Percentiles rank a stretch among this genome's conserved stretches.
phyloP scores from a whole-genome alignment of 2,888 invertebrate species.

The Lepidocyrtoides sp. region DNA sequence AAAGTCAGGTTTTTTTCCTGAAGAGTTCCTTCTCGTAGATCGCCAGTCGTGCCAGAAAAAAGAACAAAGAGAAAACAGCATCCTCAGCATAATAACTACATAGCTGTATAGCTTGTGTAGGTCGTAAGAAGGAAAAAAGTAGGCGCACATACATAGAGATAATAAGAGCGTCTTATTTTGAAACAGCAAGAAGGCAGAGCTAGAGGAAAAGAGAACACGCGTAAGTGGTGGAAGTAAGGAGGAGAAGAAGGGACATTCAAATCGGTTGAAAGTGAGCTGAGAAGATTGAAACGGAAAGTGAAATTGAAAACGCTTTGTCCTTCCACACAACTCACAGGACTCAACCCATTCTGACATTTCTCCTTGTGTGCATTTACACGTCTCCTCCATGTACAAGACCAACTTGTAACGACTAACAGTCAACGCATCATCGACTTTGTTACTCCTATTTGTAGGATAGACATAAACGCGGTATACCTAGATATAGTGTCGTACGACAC shows the following conservation, averaged over 20 bases:
- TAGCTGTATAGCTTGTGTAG: neutral
- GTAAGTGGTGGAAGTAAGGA: slow-evolving; percentile 39
- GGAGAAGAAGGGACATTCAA: slow-evolving; percentile 55
- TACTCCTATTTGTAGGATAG: neutral
- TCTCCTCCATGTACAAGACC: slow-evolving; percentile 29
- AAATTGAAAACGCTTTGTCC: slow-evolving; percentile 70
- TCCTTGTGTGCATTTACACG: neutral
- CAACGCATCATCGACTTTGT: neutral
- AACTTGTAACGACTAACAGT: neutral
- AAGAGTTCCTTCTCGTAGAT: slow-evolving; percentile 46
- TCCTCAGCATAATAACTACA: slow-evolving; percentile 1
- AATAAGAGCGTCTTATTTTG: neutral
- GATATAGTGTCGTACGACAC: neutral
- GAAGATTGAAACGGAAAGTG: slow-evolving; percentile 74
- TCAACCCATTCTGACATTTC: slow-evolving; percentile 37
- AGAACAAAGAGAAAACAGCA: slow-evolving; percentile 36
- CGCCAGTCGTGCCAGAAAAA: slow-evolving; percentile 52
- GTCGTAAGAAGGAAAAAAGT: neutral
- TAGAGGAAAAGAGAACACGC: neutral
- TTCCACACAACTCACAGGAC: neutral
- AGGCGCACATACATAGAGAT: neutral
- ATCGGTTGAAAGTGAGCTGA: slow-evolving; percentile 69
- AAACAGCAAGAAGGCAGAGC: slow-evolving; percentile 15
- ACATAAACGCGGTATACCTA: neutral
- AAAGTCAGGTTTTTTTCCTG: slow-evolving; percentile 65